Percentiles rank a stretch among this genome's conserved stretches.
These are phyloP conservation scores for Ostrea denselamellosa DNA, from an alignment of 1,140 invertebrate species.

Conservation along the genomic window DNA sequence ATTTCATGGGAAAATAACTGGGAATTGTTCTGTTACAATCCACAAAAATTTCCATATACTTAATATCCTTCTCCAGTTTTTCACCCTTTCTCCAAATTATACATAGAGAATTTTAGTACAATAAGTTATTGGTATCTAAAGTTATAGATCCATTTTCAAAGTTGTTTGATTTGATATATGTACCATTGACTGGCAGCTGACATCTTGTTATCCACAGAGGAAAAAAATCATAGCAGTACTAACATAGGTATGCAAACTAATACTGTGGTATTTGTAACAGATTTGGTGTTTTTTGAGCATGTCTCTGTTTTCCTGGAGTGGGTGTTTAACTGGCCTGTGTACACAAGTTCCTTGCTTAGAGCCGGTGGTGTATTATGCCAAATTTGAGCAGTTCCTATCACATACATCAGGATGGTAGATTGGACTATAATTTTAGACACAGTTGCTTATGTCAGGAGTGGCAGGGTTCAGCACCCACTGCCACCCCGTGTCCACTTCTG, in stretches of 20 bases:
- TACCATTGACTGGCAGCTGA: not conserved
- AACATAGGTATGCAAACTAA: not conserved
- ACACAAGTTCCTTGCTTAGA: not conserved
- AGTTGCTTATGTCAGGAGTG: constrained; percentile 57
- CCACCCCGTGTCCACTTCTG: constrained; percentile 92
- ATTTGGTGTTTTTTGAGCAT: not conserved
- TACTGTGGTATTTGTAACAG: constrained; percentile 16
- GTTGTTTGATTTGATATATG: not conserved
- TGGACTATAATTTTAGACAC: constrained; percentile 1
- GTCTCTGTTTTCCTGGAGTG: not conserved
- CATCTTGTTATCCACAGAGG: not conserved
- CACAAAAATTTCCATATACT: not conserved
- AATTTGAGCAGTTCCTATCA: constrained; percentile 4
- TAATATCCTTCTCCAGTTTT: not conserved
- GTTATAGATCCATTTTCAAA: too few relatives aligned
- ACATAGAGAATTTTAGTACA: too few relatives aligned
- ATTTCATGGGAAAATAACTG: not conserved
- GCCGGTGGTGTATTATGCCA: not conserved
- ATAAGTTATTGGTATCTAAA: too few relatives aligned
- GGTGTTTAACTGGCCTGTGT: not conserved
- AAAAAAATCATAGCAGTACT: not conserved
- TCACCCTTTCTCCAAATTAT: not conserved
- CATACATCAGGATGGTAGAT: not conserved
- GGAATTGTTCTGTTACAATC: not conserved
- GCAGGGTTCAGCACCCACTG: constrained; percentile 83